phyloP scores from a whole-genome alignment of 2,888 invertebrate genomes.

The Catocala nupta region DNA sequence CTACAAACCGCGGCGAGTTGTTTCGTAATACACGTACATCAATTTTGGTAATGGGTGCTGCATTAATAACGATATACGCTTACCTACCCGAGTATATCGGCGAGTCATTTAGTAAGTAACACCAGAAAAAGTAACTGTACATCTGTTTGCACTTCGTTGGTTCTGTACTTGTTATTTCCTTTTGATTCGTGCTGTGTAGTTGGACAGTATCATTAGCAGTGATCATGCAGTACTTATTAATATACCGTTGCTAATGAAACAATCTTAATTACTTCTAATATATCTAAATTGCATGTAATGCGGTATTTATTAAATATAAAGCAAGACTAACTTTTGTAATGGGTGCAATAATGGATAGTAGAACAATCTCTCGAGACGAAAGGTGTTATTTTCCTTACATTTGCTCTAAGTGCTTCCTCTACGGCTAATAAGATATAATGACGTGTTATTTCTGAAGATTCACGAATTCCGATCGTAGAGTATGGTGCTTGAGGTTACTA shows the following conservation, averaged over 20 bases:
- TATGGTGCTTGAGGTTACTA: constrained; percentile 78
- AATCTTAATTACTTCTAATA: constrained; percentile 43
- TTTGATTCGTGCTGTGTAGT: constrained; percentile 63
- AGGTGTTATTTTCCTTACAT: constrained; percentile 81
- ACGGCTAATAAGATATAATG: constrained; percentile 83
- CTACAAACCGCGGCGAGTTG: constrained; percentile 35
- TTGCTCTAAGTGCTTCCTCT: constrained; percentile 83
- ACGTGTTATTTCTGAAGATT: constrained; percentile 84
- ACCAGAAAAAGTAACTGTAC: constrained; percentile 77
- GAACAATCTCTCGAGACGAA: constrained; percentile 69
- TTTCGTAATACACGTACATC: constrained; percentile 58
- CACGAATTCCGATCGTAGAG: constrained; percentile 81
- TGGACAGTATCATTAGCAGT: constrained; percentile 58
- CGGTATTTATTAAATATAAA: constrained; percentile 52
- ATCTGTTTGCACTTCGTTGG: constrained; percentile 77
- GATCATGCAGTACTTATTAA: constrained; percentile 51
- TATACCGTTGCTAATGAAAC: constrained; percentile 48
- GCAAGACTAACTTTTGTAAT: constrained; percentile 71
- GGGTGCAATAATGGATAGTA: constrained; percentile 73
- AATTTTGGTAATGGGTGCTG: constrained; percentile 68
- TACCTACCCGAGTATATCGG: constrained; percentile 64
- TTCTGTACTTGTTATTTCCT: constrained; percentile 67
- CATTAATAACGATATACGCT: constrained; percentile 65
- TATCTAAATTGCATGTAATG: constrained; percentile 35
- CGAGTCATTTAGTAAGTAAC: constrained; percentile 65